A percentile compares a stretch with the other conserved stretches of the same genome.
Conservation (phyloP, 2,113 vertebrate genomes). For the Menura novaehollandiae region DNA sequence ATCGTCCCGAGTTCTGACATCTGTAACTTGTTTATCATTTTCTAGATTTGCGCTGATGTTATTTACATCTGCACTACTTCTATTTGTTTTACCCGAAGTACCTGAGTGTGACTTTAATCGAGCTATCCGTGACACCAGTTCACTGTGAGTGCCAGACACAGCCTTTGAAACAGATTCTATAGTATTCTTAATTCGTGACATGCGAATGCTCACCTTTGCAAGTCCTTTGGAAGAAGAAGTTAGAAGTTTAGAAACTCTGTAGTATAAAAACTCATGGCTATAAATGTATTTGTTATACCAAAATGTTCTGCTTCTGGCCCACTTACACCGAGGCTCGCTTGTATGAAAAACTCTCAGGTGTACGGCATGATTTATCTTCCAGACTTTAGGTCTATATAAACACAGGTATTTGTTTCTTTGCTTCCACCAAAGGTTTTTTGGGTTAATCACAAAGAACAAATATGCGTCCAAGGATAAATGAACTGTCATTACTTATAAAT, state of each 20-base stretch:
- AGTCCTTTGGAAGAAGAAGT: conserved; percentile 82
- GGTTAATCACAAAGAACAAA: conserved; percentile 76
- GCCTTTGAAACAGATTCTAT: conserved; percentile 89
- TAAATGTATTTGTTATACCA: conserved; percentile 65
- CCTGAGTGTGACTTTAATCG: conserved; percentile 77
- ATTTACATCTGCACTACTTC: conserved; percentile 10
- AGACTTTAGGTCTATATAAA: conserved; percentile 49
- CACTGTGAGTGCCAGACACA: conserved; percentile 84
- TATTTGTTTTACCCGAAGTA: conserved; percentile 63
- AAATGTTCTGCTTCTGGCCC: conserved; percentile 59
- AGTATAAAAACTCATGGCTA: conserved; percentile 66
- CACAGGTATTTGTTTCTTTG: conserved; percentile 68
- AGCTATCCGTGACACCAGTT: conserved; percentile 84
- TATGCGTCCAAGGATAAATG: conserved; percentile 76
- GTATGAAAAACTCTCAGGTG: conserved; percentile 68
- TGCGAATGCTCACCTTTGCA: conserved; percentile 77
- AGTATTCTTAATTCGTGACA: conserved; percentile 89
- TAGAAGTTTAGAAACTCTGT: conserved; percentile 75
- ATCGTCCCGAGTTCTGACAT: conserved; percentile 55
- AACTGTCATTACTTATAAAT: conserved; percentile 81
- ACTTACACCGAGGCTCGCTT: conserved; percentile 60
- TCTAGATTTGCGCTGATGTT: conserved; percentile 43
- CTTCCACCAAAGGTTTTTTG: conserved; percentile 71
- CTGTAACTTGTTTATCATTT: conserved; percentile 44
- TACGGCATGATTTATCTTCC: conserved; percentile 54